Percentiles rank a stretch among this genome's conserved stretches.
phyloP scores from a whole-genome alignment of 2,888 invertebrate genomes.

The Odontothrips loti region DNA sequence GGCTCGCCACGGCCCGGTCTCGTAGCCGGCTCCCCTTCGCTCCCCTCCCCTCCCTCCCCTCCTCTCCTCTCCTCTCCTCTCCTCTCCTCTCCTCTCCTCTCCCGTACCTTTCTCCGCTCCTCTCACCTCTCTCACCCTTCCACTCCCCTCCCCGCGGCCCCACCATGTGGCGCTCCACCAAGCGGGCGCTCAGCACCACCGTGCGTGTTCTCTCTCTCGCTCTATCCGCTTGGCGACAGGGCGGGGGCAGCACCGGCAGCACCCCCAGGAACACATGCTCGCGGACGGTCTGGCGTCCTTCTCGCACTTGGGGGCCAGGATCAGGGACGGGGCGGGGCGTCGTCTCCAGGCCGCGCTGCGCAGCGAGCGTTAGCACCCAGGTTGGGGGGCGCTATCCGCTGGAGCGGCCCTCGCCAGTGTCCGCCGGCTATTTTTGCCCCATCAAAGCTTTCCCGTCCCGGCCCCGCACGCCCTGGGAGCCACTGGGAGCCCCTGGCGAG shows the following conservation, averaged over 20 bases:
- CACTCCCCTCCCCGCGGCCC: background rate
- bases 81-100: background rate
- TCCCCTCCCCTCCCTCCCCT: background rate
- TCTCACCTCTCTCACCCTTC: too few species aligned
- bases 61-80: background rate
- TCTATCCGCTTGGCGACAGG: background rate
- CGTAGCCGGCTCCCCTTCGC: background rate
- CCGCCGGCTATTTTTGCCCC: background rate
- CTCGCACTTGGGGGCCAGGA: too few species aligned
- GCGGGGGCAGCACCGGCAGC: background rate
- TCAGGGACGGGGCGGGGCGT: too few species aligned
- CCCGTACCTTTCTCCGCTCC: background rate
- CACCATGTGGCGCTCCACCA: background rate
- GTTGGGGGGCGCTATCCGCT: background rate
- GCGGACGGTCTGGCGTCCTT: too few species aligned
- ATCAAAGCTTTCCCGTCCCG: background rate
- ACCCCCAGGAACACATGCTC: background rate
- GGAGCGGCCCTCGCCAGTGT: background rate
- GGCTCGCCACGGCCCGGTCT: conserved; percentile 5
- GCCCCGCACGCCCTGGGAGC: background rate
- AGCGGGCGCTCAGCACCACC: background rate
- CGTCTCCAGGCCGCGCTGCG: background rate
- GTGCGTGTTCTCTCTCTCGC: background rate
- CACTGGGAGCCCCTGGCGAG: too few species aligned
- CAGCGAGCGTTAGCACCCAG: background rate